Evolutionary conservation across 2,113 vertebrate species (phyloP), one percentile per base, ranked within the genome.

Genomic region (Hyaena hyaena): DNA sequence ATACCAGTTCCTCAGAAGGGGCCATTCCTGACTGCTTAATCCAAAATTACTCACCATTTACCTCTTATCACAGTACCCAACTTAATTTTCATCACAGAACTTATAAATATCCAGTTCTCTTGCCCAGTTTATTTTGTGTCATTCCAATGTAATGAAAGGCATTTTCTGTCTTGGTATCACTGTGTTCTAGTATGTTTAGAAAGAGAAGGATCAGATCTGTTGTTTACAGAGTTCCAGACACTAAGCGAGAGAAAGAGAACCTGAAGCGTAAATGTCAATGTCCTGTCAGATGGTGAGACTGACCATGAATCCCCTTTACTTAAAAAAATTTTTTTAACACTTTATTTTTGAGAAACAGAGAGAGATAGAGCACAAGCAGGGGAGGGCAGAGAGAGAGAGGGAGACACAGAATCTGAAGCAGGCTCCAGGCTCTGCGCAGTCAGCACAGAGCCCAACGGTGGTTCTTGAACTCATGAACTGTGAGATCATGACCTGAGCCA

Each of bases 81-180:
- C 66, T 63, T 88, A 84, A 77, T 71, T 84, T 84, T 95, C 31
- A 89, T 55, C n/a, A 45, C 1, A 84, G n/a, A 84, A 80, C 8
- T 95, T 85, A 93, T 33, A 76, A 77, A 89, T 84, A 77, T 0
- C 5, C 45, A 63, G 12, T 81, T 76, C 94, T 61, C 45, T 93
- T 77, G 39, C 43, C 43, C 50, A 84, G 58, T 80, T 82, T 83
- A 92, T n/a, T 92, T 84, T 90, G 39, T 96, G 33, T 73, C 65
- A 79, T 90, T 86, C 33, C 43, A 55, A 48, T 55, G 87, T 43
- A 93, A 76, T 71, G 43, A 79, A 83, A 48, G 45, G 45, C 24
- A 66, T 92, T 63, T 86, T 80, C 71, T 86, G 77, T 89, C 39
- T 84, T 77, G 14, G 65, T 39, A 35, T 10, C 9, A 61, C 7